phyloP scores from a whole-genome alignment of 2,797 vertebrate species.

The Gymnothorax javanicus region DNA sequence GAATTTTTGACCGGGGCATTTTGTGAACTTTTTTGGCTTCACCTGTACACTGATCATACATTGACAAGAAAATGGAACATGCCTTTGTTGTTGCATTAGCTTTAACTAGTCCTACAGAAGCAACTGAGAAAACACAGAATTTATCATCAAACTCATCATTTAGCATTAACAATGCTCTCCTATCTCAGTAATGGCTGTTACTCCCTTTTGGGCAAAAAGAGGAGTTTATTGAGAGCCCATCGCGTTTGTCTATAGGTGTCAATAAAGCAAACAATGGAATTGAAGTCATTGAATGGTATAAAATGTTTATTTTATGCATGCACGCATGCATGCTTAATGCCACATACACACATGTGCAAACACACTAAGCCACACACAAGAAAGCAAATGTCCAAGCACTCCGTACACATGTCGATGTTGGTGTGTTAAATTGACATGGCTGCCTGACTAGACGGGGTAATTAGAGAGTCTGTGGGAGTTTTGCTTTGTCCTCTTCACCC shows the following conservation, averaged over 20 bases:
- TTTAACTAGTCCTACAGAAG: neutral
- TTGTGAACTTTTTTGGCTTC: neutral
- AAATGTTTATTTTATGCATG: neutral
- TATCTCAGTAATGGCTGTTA: neutral
- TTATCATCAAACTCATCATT: neutral
- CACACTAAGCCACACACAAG: neutral
- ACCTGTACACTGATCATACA: neutral
- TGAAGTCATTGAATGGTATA: neutral
- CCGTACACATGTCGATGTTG: neutral
- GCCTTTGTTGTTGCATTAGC: neutral
- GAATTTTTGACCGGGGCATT: no score
- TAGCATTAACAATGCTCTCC: neutral
- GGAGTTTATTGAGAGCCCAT: neutral
- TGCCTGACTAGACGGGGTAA: neutral
- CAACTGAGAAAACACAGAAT: neutral
- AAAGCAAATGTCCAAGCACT: neutral
- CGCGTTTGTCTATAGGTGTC: neutral
- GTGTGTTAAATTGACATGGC: neutral
- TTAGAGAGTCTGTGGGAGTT: neutral
- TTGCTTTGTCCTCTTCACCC: constrained; percentile 21
- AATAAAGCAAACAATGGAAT: neutral
- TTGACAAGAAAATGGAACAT: neutral
- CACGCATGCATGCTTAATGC: neutral
- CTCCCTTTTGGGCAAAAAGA: neutral
- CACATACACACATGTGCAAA: neutral